phyloP scores from a whole-genome alignment of 2,113 vertebrate species.

The Neotoma lepida region DNA sequence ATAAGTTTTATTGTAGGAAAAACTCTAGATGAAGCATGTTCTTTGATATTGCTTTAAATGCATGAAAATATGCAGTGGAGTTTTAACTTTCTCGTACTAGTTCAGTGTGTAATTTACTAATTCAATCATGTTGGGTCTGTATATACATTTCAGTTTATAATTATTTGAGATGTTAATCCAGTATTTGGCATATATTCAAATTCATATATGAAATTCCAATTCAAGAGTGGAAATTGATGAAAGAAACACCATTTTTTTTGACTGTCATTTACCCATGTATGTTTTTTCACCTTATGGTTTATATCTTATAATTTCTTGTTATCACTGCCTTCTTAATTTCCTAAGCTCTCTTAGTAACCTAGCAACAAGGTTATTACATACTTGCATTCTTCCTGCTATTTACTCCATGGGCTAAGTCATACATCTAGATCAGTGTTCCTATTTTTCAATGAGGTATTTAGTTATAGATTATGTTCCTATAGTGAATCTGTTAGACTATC shows the following conservation, averaged over 20 bases:
- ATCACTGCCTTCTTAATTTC: not conserved
- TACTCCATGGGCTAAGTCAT: not conserved
- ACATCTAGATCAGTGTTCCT: not conserved
- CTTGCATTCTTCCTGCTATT: not conserved
- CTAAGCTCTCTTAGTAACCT: not conserved
- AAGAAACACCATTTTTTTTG: not conserved
- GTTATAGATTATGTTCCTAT: not conserved
- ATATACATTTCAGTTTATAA: not conserved
- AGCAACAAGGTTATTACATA: not conserved
- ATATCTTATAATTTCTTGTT: not conserved
- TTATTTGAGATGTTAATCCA: not conserved
- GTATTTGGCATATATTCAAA: not conserved
- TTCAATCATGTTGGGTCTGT: not conserved
- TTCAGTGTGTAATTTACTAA: not conserved
- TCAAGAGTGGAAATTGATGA: not conserved
- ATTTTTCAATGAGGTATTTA: not conserved
- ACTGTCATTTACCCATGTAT: not conserved
- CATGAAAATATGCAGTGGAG: not conserved
- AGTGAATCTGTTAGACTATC: not conserved
- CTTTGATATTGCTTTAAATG: not conserved
- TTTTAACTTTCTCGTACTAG: not conserved
- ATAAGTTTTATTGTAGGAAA: slow-evolving; percentile 10
- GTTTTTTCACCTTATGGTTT: not conserved
- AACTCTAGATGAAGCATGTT: not conserved
- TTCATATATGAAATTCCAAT: not conserved